phyloP scores from a whole-genome alignment of 2,888 invertebrate species.

The Sinopyrophorus schimmeli region DNA sequence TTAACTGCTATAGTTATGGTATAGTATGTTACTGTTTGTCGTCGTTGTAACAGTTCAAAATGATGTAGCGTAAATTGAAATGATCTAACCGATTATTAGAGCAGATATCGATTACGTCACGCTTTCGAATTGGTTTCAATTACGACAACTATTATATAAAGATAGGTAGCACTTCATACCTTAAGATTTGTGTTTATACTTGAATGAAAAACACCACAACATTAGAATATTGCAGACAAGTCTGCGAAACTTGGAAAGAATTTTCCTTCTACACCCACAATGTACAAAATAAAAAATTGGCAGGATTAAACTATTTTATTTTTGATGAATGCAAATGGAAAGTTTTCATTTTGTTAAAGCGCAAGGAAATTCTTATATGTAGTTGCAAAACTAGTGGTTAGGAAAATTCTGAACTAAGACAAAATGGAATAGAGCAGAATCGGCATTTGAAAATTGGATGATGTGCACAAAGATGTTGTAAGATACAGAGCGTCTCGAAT shows the following conservation, averaged over 20 bases:
- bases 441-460: too few relatives aligned
- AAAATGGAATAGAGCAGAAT: too few relatives aligned
- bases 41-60: conserved; percentile 20
- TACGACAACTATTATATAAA: conserved; percentile 14
- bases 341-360: conserved; percentile 3
- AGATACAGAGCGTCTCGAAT: conserved; percentile 17
- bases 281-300: conserved; percentile 1
- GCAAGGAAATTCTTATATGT: too few relatives aligned
- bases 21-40: conserved; percentile 10
- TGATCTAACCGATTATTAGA: conserved; percentile 26
- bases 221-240: too few relatives aligned
- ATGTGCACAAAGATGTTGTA: conserved; percentile 14
- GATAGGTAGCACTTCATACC: too few relatives aligned
- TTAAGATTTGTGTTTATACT: too few relatives aligned
- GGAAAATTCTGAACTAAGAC: too few relatives aligned
- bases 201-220: too few relatives aligned
- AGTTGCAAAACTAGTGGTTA: too few relatives aligned
- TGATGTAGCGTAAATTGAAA: conserved; percentile 27
- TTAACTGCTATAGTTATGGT: conserved; percentile 24
- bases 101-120: conserved; percentile 27
- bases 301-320: conserved; percentile 10
- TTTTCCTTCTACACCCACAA: neutral
- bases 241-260: neutral
- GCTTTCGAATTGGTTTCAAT: conserved; percentile 25
- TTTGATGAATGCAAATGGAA: conserved; percentile 1